A percentile compares a stretch with the other conserved stretches of the same genome.
Evolutionary conservation across 2,113 vertebrate species (phyloP).

Genomic region (Lasiurus cinereus): DNA sequence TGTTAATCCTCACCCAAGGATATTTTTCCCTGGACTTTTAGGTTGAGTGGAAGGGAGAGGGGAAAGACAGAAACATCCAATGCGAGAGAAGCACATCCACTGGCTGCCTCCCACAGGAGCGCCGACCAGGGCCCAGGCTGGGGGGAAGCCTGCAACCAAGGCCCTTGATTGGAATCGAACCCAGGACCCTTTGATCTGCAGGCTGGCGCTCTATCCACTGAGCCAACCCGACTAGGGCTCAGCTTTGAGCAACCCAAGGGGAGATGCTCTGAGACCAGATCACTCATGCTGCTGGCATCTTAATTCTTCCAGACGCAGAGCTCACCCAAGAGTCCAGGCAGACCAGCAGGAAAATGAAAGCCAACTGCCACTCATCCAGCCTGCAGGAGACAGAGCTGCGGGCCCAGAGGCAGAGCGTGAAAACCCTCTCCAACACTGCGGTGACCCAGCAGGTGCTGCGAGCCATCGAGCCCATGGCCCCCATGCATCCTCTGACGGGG

Average conservation of each 20-base stretch:
- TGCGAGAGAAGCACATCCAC: no score
- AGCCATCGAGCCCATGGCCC: slow-evolving; percentile 57
- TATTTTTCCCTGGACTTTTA: no score
- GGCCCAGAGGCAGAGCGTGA: slow-evolving; percentile 74
- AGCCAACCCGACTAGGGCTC: not conserved
- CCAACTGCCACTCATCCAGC: slow-evolving; percentile 84
- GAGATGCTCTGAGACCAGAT: slow-evolving; percentile 86
- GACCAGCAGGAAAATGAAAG: slow-evolving; percentile 89
- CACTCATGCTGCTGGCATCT: slow-evolving; percentile 88
- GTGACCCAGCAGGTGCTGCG: not conserved
- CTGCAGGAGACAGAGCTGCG: slow-evolving; percentile 85
- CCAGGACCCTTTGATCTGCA: no score
- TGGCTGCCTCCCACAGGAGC: no score
- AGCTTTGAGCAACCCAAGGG: slow-evolving; percentile 83
- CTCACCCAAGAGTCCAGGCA: slow-evolving; percentile 83
- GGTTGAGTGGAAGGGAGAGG: no score
- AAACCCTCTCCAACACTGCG: slow-evolving; percentile 56
- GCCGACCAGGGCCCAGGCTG: no score
- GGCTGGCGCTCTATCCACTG: no score
- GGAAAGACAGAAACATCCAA: no score
- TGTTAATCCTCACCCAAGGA: no score
- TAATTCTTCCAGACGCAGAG: slow-evolving; percentile 80
- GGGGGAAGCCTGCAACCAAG: no score
- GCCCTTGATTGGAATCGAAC: no score
- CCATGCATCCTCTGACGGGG: slow-evolving; percentile 61